Base-by-base conservation (phyloP, 2,888 invertebrate genomes). In the Marasmarcha lunaedactyla region DNA sequence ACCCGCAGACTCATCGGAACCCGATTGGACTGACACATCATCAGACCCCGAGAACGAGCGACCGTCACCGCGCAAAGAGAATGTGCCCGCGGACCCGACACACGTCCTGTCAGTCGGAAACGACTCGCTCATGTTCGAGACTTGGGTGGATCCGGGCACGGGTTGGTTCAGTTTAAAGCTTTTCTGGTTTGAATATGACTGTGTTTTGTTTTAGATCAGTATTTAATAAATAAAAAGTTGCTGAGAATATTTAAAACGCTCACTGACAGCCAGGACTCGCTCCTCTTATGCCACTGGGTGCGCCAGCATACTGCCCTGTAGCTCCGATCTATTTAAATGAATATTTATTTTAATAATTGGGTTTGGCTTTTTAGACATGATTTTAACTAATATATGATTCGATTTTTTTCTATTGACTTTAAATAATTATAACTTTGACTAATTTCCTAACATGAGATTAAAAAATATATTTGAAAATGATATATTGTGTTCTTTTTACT, bases 61-160 rank as follows among this genome's bases (percentile, higher is more conserved):
- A 44, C 55, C 83, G 40, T 41, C 43, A 38, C 14, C 20, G 15
- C 85, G 85, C 43, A 30, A 30, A 11, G 30, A 30, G 30, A 11
- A n/a, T n/a, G 11, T n/a, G 2, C 30, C 30, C 30, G 30, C 46
- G 0, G 62, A 58, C 12, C 68, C 76, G 36, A 64, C 86, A 46
- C 89, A 89, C 54, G 67, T 89, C 38, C 55, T 89, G 47, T 88
- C 89, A 0, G 59, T 89, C 34, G 89, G 89, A 1, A 87, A 87
- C 55, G 88, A 88, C 54, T 84, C 86, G 40, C 71, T 89, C 42
- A 78, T 87, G 51, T 61, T 89, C 44, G 89, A 89, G 61, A 65
- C 84, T 43, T 89, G 89, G 89, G 66, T 86, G 15, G 85, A 88
- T 46, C 67, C 84, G 0, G 51, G 45, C 27, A 62, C 65, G n/a